A percentile compares a stretch with the other conserved stretches of the same genome.
Evolutionary conservation across 2,113 vertebrate genomes (phyloP).

Genomic region (Hippocampus abdominalis): DNA sequence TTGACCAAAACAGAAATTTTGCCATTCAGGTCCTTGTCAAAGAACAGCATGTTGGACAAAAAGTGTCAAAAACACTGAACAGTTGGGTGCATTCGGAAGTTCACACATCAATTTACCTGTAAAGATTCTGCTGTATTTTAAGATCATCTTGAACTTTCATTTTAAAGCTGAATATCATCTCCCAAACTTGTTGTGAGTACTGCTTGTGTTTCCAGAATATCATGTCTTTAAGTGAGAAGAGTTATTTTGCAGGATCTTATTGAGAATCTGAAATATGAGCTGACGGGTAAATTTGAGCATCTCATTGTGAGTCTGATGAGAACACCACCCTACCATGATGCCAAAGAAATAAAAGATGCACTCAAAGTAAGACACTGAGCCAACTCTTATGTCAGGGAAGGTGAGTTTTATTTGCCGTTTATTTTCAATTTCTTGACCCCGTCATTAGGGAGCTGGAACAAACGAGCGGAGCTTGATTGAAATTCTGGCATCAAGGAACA

Average conservation of each 20-base stretch:
- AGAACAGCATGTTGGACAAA: not conserved
- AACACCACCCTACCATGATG: slow-evolving; percentile 83
- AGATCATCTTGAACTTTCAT: too few species aligned
- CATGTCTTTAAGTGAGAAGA: not conserved
- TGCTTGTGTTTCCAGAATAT: not conserved
- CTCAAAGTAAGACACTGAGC: slow-evolving; percentile 73
- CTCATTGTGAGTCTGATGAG: slow-evolving; percentile 93
- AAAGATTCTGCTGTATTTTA: too few species aligned
- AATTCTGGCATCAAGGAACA: slow-evolving; percentile 89
- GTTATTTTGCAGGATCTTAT: slow-evolving; percentile 82
- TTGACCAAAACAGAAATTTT: not conserved
- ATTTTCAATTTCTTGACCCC: slow-evolving; percentile 7
- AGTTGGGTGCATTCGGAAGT: too few species aligned
- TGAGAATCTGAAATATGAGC: slow-evolving; percentile 91
- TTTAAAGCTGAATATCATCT: not conserved
- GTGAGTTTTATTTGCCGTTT: not conserved
- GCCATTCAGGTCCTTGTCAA: not conserved
- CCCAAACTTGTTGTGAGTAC: not conserved
- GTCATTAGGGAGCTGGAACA: slow-evolving; percentile 80
- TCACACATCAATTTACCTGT: too few species aligned
- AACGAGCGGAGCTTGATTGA: slow-evolving; percentile 92
- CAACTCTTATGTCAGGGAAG: not conserved
- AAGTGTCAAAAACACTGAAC: not conserved
- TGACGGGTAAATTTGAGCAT: slow-evolving; percentile 94
- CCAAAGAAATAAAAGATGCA: slow-evolving; percentile 94